Percentiles rank a stretch among this genome's conserved stretches.
These are phyloP conservation scores for Nyctibius bracteatus DNA, from an alignment of 2,113 vertebrate genomes.

Conservation along the genomic window DNA sequence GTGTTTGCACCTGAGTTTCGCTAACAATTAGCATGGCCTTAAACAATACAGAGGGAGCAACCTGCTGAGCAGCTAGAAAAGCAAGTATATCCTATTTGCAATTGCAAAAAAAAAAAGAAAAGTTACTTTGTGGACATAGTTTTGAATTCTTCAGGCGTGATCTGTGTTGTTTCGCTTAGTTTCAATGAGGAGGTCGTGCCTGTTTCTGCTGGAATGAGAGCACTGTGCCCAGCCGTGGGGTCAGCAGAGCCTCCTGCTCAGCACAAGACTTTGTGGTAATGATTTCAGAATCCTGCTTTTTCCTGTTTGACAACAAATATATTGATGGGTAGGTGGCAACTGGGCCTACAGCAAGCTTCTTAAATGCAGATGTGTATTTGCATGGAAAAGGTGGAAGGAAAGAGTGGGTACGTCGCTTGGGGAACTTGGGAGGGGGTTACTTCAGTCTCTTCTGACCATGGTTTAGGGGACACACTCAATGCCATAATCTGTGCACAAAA, in stretches of 20 bases:
- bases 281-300: not conserved
- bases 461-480: not conserved
- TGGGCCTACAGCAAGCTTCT: not conserved
- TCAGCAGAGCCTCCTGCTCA: not conserved
- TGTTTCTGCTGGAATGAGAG: not conserved
- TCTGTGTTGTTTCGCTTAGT: not conserved
- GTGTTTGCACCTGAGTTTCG: not conserved
- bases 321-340: not conserved
- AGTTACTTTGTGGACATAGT: not conserved
- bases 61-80: not conserved
- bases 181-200: not conserved
- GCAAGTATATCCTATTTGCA: not conserved
- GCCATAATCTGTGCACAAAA: not conserved
- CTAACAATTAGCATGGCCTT: not conserved
- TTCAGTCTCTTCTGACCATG: not conserved
- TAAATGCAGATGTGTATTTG: not conserved
- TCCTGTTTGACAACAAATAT: not conserved
- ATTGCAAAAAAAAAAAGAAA: not conserved
- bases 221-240: rapidly evolving
- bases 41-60: not conserved
- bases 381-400: not conserved
- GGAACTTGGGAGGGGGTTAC: not conserved
- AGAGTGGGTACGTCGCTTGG: not conserved
- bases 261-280: not conserved
- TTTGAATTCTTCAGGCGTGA: not conserved